These are phyloP conservation scores for Apotomis betuletana DNA, from an alignment of 2,888 invertebrate species.

Conservation along the genomic window DNA sequence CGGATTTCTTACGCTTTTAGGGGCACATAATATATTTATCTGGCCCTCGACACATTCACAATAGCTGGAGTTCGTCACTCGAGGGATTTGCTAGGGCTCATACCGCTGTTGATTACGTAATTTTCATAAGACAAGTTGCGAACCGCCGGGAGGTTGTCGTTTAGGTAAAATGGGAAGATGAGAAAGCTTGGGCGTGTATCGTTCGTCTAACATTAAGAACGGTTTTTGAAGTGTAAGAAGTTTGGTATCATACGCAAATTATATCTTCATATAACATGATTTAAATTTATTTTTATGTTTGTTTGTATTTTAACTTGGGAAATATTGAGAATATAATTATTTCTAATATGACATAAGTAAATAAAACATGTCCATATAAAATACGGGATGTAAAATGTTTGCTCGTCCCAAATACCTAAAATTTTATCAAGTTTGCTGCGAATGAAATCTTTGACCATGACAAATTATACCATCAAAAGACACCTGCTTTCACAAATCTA, in stretches of 20 bases:
- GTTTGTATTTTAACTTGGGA: too few species aligned
- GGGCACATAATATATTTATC: slow-evolving; percentile 81
- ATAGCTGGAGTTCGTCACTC: slow-evolving; percentile 71
- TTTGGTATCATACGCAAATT: neutral
- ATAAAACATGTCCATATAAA: too few species aligned
- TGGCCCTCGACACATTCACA: slow-evolving; percentile 79
- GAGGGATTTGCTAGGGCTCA: slow-evolving; percentile 69
- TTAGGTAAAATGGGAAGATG: slow-evolving; percentile 45
- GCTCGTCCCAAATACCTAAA: too few species aligned
- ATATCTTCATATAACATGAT: neutral
- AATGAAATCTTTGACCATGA: too few species aligned
- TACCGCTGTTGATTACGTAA: slow-evolving; percentile 62
- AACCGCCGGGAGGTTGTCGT: slow-evolving; percentile 48
- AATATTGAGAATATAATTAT: too few species aligned
- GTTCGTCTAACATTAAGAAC: slow-evolving; percentile 1
- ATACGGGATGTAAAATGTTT: too few species aligned
- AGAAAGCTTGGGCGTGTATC: slow-evolving; percentile 27
- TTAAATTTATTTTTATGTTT: too few species aligned
- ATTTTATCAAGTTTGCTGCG: too few species aligned
- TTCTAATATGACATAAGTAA: too few species aligned
- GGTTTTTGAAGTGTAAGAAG: neutral
- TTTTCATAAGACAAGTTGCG: slow-evolving; percentile 51
- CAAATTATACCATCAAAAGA: too few species aligned
- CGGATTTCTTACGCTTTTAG: slow-evolving; percentile 81
- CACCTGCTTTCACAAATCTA: neutral